Conservation (phyloP, 2,888 invertebrate species). For the Ophioninae sp. region DNA sequence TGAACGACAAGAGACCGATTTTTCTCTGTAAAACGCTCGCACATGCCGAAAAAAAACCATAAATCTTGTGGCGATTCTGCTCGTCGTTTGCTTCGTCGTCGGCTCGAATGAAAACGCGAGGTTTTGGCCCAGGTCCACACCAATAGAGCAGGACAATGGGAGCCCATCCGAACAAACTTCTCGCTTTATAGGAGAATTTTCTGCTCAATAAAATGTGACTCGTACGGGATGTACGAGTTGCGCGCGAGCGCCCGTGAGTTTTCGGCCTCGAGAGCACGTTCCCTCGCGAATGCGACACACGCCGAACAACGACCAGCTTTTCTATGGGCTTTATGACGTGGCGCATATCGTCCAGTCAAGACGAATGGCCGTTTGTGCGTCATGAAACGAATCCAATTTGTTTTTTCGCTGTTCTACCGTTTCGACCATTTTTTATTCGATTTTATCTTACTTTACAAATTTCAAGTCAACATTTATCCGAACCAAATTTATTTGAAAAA, state of each 20-base stretch:
- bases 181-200: constrained; percentile 79
- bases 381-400: constrained; percentile 59
- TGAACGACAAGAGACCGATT: constrained; percentile 18
- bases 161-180: constrained; percentile 70
- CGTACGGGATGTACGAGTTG: constrained; percentile 60
- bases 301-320: constrained; percentile 68
- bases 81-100: constrained; percentile 49
- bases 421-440: constrained; percentile 2
- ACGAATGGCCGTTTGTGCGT: constrained; percentile 58
- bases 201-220: constrained; percentile 79
- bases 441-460: not conserved
- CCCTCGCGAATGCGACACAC: constrained; percentile 53
- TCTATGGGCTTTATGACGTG: constrained; percentile 74
- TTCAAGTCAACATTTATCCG: no score
- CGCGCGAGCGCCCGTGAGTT: constrained; percentile 45
- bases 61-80: constrained; percentile 59
- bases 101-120: constrained; percentile 47
- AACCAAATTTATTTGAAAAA: no score
- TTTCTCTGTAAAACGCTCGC: constrained; percentile 28
- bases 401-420: constrained; percentile 56
- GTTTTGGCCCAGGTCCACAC: constrained; percentile 60
- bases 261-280: constrained; percentile 48
- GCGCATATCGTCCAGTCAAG: constrained; percentile 64
- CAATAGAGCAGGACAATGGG: constrained; percentile 64
- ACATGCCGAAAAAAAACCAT: constrained; percentile 38